Percentiles rank a stretch among this genome's conserved stretches.
These are phyloP conservation scores for Drosophila dunni DNA, from an alignment of 1,140 invertebrate species.

Conservation along the genomic window DNA sequence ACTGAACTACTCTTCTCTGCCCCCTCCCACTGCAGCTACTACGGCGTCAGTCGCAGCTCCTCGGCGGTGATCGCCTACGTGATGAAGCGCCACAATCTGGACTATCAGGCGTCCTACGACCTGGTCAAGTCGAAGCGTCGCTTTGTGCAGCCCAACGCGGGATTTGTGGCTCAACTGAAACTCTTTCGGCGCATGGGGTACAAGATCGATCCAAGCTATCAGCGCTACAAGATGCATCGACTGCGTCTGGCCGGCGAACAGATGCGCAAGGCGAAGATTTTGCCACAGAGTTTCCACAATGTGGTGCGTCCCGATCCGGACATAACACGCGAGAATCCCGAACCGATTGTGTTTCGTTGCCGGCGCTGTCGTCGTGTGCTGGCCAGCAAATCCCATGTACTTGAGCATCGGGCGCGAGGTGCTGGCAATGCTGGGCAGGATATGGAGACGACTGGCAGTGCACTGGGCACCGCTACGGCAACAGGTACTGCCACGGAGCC, in stretches of 20 bases:
- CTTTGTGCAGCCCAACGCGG: conserved; percentile 89
- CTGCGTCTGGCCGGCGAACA: conserved; percentile 92
- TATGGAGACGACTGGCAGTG: background rate
- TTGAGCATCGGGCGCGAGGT: conserved; percentile 87
- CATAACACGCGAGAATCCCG: conserved; percentile 90
- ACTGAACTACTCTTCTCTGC: too few species aligned
- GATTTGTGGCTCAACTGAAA: conserved; percentile 91
- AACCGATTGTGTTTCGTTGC: conserved; percentile 92
- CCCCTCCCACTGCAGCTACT: conserved; percentile 85
- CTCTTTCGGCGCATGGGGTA: conserved; percentile 92
- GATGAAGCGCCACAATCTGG: conserved; percentile 92
- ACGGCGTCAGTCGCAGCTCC: conserved; percentile 93
- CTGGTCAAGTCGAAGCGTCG: conserved; percentile 88
- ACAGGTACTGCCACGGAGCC: conserved; percentile 46
- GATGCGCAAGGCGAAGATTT: conserved; percentile 92
- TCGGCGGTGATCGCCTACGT: conserved; percentile 93
- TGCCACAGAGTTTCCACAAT: conserved; percentile 91
- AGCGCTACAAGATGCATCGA: conserved; percentile 91
- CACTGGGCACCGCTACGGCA: conserved; percentile 1
- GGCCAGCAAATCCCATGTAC: conserved; percentile 91
- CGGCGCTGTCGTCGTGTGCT: conserved; percentile 91
- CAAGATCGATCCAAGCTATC: conserved; percentile 88
- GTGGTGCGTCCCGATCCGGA: conserved; percentile 92
- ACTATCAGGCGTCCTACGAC: conserved; percentile 89
- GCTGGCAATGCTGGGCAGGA: conserved; percentile 12